Evolutionary conservation across 2,113 vertebrate species (phyloP).

Genomic region (Stictonetta naevosa): DNA sequence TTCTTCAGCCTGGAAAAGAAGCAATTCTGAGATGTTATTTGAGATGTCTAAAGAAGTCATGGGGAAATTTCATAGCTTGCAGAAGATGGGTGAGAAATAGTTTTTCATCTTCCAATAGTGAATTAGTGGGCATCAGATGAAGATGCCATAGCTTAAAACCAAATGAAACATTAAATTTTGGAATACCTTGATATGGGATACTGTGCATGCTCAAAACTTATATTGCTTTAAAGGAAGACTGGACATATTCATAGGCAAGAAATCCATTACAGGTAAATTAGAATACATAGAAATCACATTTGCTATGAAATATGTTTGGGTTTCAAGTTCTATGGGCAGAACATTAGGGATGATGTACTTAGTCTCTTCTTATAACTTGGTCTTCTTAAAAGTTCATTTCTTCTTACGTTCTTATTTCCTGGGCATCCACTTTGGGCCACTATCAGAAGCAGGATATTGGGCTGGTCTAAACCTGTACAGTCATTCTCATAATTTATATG

Average conservation of each 20-base stretch:
- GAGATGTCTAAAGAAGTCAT: not conserved
- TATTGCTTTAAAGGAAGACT: not conserved
- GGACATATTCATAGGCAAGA: not conserved
- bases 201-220: not conserved
- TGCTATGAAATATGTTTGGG: not conserved
- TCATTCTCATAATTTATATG: not conserved
- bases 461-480: not conserved
- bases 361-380: not conserved
- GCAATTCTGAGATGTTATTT: not conserved
- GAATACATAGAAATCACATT: not conserved
- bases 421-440: too few relatives aligned
- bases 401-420: not conserved
- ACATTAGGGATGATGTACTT: not conserved
- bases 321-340: not conserved
- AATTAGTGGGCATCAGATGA: not conserved
- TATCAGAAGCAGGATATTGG: not conserved
- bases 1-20: not conserved
- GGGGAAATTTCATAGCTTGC: not conserved
- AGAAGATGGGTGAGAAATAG: not conserved
- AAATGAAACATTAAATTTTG: not conserved
- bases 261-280: not conserved
- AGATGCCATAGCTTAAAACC: not conserved
- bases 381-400: not conserved
- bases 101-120: not conserved
- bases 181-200: not conserved